phyloP scores from a whole-genome alignment of 1,140 invertebrate species.

The Berghia stephanieae region DNA sequence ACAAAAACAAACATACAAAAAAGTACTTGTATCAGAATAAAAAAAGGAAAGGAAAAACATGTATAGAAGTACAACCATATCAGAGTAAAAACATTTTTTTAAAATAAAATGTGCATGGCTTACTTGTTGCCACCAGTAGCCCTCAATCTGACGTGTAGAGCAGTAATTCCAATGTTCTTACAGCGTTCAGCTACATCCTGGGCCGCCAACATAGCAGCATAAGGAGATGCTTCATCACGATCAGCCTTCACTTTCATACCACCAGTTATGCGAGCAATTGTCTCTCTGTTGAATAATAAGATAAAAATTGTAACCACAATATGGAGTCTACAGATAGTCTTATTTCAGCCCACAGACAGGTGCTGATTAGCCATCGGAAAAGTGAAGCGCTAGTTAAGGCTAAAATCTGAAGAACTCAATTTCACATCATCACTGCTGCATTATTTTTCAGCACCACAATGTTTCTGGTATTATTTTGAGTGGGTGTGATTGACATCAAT shows the following conservation, averaged over 20 bases:
- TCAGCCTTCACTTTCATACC: slow-evolving; percentile 99
- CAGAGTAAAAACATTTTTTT: not conserved
- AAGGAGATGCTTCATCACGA: slow-evolving; percentile 99
- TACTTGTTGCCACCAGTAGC: slow-evolving; percentile 95
- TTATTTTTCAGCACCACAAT: no score
- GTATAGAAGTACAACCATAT: not conserved
- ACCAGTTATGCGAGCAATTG: slow-evolving; percentile 97
- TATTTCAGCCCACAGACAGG: no score
- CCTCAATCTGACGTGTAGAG: slow-evolving; percentile 96
- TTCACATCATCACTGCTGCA: not conserved
- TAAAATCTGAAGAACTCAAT: not conserved
- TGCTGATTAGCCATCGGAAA: no score
- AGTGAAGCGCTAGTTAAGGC: no score
- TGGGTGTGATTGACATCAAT: no score
- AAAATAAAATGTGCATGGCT: no score
- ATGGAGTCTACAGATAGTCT: no score
- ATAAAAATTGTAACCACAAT: no score
- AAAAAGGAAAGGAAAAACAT: not conserved
- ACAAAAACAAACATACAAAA: not conserved
- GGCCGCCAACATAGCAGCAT: slow-evolving; percentile 99
- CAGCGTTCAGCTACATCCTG: slow-evolving; percentile 99
- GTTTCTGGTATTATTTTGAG: not conserved
- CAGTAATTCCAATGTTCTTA: slow-evolving; percentile 94
- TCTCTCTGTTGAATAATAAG: slow-evolving; percentile 79
- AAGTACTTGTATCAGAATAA: not conserved